Percentiles rank a stretch among this genome's conserved stretches.
Evolutionary conservation across 2,888 invertebrate genomes (phyloP).

Genomic region (Calephelis perditalis): DNA sequence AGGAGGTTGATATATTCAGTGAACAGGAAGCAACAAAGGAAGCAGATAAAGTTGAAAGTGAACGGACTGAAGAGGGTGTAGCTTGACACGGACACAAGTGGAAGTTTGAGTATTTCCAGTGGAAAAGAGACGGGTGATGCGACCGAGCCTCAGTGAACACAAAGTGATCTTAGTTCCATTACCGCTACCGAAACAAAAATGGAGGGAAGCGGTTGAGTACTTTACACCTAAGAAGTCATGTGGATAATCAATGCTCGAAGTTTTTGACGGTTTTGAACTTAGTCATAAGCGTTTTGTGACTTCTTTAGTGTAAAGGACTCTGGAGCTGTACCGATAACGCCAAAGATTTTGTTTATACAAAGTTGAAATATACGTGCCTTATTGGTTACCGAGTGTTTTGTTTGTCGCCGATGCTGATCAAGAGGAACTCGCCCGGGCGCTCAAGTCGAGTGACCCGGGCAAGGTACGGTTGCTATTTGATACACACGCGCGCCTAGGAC

Average conservation of each 20-base stretch:
- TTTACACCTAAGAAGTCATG: not conserved
- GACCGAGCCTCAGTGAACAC: slow-evolving; percentile 23
- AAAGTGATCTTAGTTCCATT: not conserved
- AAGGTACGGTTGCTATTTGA: slow-evolving; percentile 82
- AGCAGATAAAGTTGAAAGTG: slow-evolving; percentile 23
- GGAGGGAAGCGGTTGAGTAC: not conserved
- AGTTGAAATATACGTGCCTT: slow-evolving; percentile 76
- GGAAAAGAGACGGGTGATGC: slow-evolving; percentile 72
- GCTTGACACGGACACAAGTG: slow-evolving; percentile 54
- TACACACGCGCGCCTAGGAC: slow-evolving; percentile 31
- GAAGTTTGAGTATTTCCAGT: slow-evolving; percentile 63
- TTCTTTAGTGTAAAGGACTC: slow-evolving; percentile 6
- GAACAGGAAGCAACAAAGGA: slow-evolving; percentile 17
- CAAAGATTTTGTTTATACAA: slow-evolving; percentile 70
- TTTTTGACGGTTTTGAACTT: not conserved
- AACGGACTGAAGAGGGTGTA: slow-evolving; percentile 41
- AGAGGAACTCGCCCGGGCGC: slow-evolving; percentile 84
- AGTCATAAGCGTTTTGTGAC: not conserved
- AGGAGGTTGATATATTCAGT: slow-evolving; percentile 17
- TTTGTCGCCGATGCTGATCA: slow-evolving; percentile 53
- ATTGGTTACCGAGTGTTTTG: slow-evolving; percentile 74
- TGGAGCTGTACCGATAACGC: slow-evolving; percentile 41
- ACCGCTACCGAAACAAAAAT: not conserved
- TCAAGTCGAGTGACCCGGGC: slow-evolving; percentile 89
- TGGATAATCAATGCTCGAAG: not conserved